These are phyloP conservation scores for Scotopteryx bipunctaria DNA, from an alignment of 2,888 invertebrate species.

Conservation along the genomic window DNA sequence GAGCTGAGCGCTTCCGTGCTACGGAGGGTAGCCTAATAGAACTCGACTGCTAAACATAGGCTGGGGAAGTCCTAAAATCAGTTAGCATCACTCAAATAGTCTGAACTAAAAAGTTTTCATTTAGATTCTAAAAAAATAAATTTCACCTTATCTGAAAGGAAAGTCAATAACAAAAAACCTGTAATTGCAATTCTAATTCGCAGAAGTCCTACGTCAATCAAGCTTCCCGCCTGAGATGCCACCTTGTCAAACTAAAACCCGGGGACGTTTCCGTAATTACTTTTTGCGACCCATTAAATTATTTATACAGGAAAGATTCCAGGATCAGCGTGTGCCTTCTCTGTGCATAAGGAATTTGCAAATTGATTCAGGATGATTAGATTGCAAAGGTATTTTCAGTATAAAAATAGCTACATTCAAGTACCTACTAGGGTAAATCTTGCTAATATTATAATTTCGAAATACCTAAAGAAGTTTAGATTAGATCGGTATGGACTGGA, in stretches of 20 bases:
- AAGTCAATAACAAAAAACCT: conserved; percentile 22
- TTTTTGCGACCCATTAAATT: conserved; percentile 39
- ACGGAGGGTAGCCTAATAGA: too few species aligned
- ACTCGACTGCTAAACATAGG: too few species aligned
- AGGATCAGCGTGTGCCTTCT: conserved; percentile 15
- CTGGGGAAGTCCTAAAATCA: too few species aligned
- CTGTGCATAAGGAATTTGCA: not conserved
- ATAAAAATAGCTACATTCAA: too few species aligned
- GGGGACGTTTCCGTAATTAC: conserved; percentile 47
- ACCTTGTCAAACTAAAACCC: conserved; percentile 46
- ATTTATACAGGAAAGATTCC: conserved; percentile 35
- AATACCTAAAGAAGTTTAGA: too few species aligned
- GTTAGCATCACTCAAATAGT: too few species aligned
- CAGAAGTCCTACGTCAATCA: conserved; percentile 46
- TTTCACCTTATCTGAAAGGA: conserved; percentile 14
- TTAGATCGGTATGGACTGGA: too few species aligned
- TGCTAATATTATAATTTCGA: too few species aligned
- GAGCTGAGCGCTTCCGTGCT: too few species aligned
- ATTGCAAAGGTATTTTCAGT: not conserved
- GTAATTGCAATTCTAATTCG: conserved; percentile 48
- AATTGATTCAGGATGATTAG: not conserved
- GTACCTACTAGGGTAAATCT: too few species aligned
- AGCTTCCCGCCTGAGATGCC: conserved; percentile 44
- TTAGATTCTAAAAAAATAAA: not conserved
- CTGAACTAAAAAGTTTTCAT: not conserved